A percentile compares a stretch with the other conserved stretches of the same genome.
phyloP scores from a whole-genome alignment of 1,140 invertebrate genomes.

The Bombus fervidus region DNA sequence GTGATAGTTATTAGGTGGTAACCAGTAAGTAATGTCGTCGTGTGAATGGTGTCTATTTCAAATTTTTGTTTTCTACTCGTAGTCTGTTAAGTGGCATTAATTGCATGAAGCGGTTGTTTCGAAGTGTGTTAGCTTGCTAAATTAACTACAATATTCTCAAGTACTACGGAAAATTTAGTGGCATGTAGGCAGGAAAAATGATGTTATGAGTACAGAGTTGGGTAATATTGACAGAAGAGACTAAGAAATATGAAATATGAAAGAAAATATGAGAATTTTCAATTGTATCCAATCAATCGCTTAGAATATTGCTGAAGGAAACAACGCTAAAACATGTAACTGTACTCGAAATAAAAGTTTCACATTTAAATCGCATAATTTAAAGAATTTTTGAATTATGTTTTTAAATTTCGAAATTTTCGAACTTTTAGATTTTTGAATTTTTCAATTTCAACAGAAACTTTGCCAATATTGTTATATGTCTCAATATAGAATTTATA shows the following conservation, averaged over 20 bases:
- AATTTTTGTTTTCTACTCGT: background rate
- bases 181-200: background rate
- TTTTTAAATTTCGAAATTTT: background rate
- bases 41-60: slow-evolving; percentile 12
- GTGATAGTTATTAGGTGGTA: background rate
- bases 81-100: slow-evolving; percentile 31
- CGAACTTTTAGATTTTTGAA: background rate
- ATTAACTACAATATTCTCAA: slow-evolving; percentile 35
- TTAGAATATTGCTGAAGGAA: background rate
- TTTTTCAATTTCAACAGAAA: background rate
- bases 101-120: slow-evolving; percentile 35
- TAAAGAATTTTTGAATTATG: background rate
- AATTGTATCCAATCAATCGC: background rate
- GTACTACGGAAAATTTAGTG: slow-evolving; percentile 25
- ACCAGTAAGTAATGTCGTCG: slow-evolving; percentile 16
- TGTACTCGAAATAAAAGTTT: background rate
- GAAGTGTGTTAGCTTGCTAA: slow-evolving; percentile 21
- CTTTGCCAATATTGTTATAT: background rate
- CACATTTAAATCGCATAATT: background rate
- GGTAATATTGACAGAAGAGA: background rate
- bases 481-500: background rate
- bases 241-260: too few species aligned
- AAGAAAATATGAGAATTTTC: background rate
- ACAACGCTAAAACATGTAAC: background rate
- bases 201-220: background rate